phyloP scores from a whole-genome alignment of 2,113 vertebrate genomes.

The Corapipo altera region DNA sequence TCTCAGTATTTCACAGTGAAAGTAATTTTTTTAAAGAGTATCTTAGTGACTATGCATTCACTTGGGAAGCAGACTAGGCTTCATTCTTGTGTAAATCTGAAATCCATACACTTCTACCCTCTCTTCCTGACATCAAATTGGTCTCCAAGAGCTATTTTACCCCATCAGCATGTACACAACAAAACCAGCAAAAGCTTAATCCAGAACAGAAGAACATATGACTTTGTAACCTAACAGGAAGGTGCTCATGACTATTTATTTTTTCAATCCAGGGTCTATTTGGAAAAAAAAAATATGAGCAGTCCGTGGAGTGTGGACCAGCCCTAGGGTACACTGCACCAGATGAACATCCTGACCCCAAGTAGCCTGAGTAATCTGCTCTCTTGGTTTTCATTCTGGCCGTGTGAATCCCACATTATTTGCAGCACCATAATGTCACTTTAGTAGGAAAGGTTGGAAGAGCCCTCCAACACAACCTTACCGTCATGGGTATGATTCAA shows the following conservation, averaged over 20 bases:
- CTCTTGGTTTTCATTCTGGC: neutral
- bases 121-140: neutral
- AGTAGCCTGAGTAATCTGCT: neutral
- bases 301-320: neutral
- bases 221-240: neutral
- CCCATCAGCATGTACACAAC: neutral
- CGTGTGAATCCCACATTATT: neutral
- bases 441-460: neutral
- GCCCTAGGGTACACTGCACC: rapidly evolving
- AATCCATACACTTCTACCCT: neutral
- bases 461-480: neutral
- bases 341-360: neutral
- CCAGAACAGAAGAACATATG: neutral
- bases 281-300: neutral
- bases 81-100: neutral
- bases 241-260: neutral
- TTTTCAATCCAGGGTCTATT: neutral
- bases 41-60: neutral
- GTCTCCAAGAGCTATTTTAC: neutral
- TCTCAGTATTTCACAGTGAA: neutral
- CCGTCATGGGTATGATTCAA: neutral
- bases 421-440: neutral
- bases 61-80: neutral
- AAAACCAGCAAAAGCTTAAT: neutral
- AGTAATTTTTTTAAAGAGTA: neutral